A percentile compares a stretch with the other conserved stretches of the same genome.
phyloP scores from a whole-genome alignment of 2,888 invertebrate species.

The Habrosyne pyritoides region DNA sequence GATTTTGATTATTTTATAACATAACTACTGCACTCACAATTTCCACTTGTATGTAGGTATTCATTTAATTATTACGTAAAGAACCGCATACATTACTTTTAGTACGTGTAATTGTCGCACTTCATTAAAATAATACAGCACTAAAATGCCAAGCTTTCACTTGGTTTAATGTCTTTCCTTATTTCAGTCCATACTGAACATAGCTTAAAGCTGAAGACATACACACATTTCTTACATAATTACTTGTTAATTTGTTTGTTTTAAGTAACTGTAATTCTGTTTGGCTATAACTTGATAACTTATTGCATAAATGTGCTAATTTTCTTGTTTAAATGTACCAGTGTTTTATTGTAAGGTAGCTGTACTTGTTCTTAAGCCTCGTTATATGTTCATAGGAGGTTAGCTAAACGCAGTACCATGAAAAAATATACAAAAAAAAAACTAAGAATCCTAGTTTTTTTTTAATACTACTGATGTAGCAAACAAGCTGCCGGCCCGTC shows the following conservation, averaged over 20 bases:
- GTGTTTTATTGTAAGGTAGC: no score
- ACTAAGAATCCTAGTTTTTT: no score
- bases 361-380: no score
- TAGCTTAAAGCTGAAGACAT: conserved; percentile 8
- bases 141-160: conserved; percentile 51
- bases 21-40: no score
- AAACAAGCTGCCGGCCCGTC: no score
- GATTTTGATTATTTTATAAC: no score
- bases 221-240: neutral
- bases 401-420: no score
- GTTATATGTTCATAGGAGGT: no score
- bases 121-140: conserved; percentile 54
- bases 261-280: neutral
- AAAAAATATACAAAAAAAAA: no score
- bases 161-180: conserved; percentile 40
- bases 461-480: no score
- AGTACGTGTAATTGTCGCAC: conserved; percentile 42
- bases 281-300: neutral
- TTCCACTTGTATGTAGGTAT: neutral
- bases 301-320: neutral
- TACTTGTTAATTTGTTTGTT: neutral
- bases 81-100: neutral
- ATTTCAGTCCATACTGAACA: conserved; percentile 9
- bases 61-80: neutral
- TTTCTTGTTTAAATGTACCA: no score